A percentile compares a stretch with the other conserved stretches of the same genome.
phyloP scores from a whole-genome alignment of 2,113 vertebrate genomes.

The Ursus arctos region DNA sequence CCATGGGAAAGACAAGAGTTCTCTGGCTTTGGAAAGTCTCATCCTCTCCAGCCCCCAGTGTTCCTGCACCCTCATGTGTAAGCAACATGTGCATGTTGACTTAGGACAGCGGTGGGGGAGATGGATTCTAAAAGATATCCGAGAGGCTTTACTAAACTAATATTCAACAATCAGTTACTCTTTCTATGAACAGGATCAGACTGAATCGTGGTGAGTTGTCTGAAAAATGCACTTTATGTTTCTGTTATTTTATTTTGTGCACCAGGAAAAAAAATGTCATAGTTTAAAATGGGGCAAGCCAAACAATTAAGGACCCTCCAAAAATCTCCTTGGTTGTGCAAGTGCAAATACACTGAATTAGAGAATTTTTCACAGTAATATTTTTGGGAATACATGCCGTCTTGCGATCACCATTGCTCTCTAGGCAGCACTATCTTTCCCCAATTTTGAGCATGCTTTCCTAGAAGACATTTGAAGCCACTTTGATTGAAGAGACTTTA shows the following conservation, averaged over 20 bases:
- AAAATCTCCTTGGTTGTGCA: neutral
- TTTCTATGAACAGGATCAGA: neutral
- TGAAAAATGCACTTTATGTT: neutral
- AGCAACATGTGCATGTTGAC: rapidly evolving
- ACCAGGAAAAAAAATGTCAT: neutral
- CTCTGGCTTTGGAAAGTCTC: neutral
- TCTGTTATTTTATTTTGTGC: neutral
- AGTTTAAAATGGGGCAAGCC: neutral
- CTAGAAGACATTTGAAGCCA: neutral
- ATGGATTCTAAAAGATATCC: neutral
- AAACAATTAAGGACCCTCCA: neutral
- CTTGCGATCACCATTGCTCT: neutral
- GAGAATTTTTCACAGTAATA: neutral
- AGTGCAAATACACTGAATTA: neutral
- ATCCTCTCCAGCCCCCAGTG: neutral
- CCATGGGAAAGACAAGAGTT: rapidly evolving
- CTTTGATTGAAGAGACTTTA: neutral
- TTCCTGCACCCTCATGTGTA: rapidly evolving
- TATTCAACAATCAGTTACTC: neutral
- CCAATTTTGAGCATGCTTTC: neutral
- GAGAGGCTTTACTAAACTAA: neutral
- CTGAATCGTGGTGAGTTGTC: neutral
- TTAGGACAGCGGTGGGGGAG: rapidly evolving
- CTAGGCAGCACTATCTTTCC: neutral
- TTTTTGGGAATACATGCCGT: neutral